Evolutionary conservation across 2,888 invertebrate genomes (phyloP), one percentile per base, ranked within the genome.

Genomic region (Ferrisia virgata): DNA sequence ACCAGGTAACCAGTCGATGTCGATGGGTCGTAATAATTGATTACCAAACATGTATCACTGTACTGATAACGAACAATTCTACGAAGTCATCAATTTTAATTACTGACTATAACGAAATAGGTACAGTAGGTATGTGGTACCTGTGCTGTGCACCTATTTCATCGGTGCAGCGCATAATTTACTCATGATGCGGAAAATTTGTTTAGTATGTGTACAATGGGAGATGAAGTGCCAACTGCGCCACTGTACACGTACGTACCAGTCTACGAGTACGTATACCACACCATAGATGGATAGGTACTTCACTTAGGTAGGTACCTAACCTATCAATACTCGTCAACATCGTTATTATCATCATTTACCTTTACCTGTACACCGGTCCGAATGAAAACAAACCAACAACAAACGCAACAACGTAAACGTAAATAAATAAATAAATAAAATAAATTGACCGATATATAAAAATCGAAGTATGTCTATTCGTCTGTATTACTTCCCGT

Each of bases 381-480:
- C n/a, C n/a, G n/a, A n/a, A n/a, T n/a, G n/a, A n/a, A n/a, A n/a
- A n/a, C n/a, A n/a, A 40, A 40, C 40, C 40, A 13, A 5, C 40
- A 40, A 8, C 5, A 11, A 0, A 1, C 53, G 22, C 5, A 22
- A 2, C 18, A 53, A 53, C n/a, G n/a, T 18, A 53, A 53, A 47
- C 5, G n/a, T 53, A 53, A 53, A 53, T 53, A 53, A 64, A 64
- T 64, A 64, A 18, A 76, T 13, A 76, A n/a, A n/a, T n/a, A n/a
- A n/a, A n/a, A n/a, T n/a, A n/a, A n/a, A n/a, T n/a, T 76, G 72
- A 76, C 72, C 72, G 72, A 76, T 76, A 76, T 76, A 76, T 76
- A 76, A 76, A 76, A 76, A 76, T 36, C 36, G 36, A 76, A 76
- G 72, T 76, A 76, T 69, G 69, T 69, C 69, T 69, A 69, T 69